Conservation (phyloP, 2,113 vertebrate species). For the human (Homo sapiens) region GRCh38 chr4:120169501-120170000, state of each 20-base stretch:
- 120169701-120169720: neutral
- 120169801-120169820: neutral
- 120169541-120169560: neutral
- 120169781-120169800: neutral
- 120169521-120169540: neutral
- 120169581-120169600: neutral
- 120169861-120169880: neutral
- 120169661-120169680: neutral
- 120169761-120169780: neutral
- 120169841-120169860: neutral
- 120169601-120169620: neutral
- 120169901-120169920: neutral
- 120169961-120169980: slow-evolving; percentile 18
- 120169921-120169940: neutral
- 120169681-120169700: neutral
- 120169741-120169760: neutral
- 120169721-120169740: neutral
- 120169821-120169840: neutral
- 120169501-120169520: neutral
- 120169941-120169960: neutral
- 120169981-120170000: neutral
- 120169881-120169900: neutral
- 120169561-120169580: neutral
- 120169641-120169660: neutral
- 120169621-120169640: neutral